phyloP scores from a whole-genome alignment of 2,797 vertebrate genomes.

The Miichthys miiuy region DNA sequence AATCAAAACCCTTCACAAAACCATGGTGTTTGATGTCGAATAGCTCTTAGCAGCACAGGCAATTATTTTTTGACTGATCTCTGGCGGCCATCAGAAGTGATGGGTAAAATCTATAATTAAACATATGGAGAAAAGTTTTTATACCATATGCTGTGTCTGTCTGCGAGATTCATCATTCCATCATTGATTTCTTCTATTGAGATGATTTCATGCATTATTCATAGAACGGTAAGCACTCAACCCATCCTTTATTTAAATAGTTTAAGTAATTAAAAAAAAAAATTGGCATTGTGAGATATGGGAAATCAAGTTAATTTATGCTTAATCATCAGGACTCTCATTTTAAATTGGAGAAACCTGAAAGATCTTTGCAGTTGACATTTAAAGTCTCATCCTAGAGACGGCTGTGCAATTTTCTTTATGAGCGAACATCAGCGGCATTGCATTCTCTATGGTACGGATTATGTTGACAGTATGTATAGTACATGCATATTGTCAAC shows the following conservation, averaged over 20 bases:
- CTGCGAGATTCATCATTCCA: neutral
- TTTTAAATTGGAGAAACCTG: neutral
- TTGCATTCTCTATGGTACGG: neutral
- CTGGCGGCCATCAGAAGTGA: neutral
- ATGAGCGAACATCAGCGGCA: neutral
- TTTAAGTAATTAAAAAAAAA: too few species aligned
- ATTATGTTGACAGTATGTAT: neutral
- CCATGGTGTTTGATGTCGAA: neutral
- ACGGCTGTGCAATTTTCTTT: neutral
- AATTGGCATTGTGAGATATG: neutral
- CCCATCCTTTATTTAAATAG: neutral
- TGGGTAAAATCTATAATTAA: neutral
- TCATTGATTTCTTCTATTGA: neutral
- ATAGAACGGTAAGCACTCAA: neutral
- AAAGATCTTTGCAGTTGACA: neutral
- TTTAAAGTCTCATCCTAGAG: neutral
- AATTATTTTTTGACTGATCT: conserved; percentile 6
- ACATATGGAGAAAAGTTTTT: neutral
- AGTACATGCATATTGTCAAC: neutral
- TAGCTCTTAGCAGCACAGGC: neutral
- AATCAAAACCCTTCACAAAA: conserved; percentile 30
- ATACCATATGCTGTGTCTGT: neutral
- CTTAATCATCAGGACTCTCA: neutral
- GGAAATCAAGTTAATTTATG: neutral
- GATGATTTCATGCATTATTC: neutral